Conservation (phyloP, 2,888 invertebrate genomes). For the Deroplatys truncata region DNA sequence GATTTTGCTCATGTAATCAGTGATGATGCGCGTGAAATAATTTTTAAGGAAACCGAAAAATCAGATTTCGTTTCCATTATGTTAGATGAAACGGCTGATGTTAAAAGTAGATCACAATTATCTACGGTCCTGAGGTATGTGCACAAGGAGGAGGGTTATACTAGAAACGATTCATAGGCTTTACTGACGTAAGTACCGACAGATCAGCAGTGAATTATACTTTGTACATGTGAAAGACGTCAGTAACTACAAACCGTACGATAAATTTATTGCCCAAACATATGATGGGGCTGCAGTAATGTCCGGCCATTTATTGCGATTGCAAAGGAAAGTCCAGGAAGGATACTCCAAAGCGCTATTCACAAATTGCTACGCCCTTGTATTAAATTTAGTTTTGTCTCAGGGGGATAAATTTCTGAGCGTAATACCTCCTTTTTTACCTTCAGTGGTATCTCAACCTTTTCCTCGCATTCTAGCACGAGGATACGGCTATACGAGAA, state of each 20-base stretch:
- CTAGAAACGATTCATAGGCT: background rate
- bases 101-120: background rate
- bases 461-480: no score
- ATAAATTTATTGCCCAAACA: background rate
- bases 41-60: no score
- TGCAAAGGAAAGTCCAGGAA: background rate
- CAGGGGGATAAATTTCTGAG: background rate
- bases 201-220: background rate
- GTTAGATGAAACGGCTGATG: background rate
- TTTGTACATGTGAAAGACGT: background rate
- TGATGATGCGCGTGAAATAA: no score
- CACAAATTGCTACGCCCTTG: background rate
- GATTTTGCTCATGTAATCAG: no score
- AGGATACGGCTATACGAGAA: no score
- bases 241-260: background rate
- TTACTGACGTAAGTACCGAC: background rate
- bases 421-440: no score
- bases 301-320: background rate
- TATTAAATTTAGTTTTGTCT: background rate
- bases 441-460: no score
- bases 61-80: no score
- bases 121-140: background rate
- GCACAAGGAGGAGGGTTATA: background rate
- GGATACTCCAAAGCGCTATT: background rate
- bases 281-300: background rate